Conservation (phyloP, 2,113 vertebrate genomes). For the Ptilonorhynchus violaceus region DNA sequence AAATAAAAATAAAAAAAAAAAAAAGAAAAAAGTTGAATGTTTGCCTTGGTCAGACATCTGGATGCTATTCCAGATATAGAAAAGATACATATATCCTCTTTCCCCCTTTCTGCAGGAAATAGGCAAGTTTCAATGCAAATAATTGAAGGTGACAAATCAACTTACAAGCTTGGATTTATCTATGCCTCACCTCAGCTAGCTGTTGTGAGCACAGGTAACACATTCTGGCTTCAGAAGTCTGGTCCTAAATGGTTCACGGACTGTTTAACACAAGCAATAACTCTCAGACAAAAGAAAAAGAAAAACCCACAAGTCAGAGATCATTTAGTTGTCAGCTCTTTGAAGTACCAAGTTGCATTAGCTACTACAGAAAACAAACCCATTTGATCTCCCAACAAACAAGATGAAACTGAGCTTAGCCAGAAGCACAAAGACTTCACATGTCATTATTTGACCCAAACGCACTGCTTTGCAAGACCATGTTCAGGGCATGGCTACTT, state of each 20-base stretch:
- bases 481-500: rapidly evolving
- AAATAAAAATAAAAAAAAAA: too few relatives aligned
- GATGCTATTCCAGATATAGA: background rate
- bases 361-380: background rate
- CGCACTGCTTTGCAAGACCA: background rate
- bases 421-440: background rate
- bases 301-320: background rate
- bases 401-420: background rate
- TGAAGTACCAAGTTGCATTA: background rate
- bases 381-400: background rate
- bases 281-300: background rate
- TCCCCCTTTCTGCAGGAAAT: background rate
- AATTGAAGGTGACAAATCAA: background rate
- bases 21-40: rapidly evolving
- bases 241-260: background rate
- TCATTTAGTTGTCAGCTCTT: background rate
- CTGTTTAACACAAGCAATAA: background rate
- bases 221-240: background rate
- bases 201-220: background rate
- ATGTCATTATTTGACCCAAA: background rate
- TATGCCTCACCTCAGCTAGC: background rate
- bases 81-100: too few relatives aligned
- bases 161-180: background rate
- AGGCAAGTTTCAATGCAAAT: background rate
- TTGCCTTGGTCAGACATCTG: background rate